Base-by-base conservation (phyloP, 2,888 invertebrate genomes). In the Rapana venosa region DNA sequence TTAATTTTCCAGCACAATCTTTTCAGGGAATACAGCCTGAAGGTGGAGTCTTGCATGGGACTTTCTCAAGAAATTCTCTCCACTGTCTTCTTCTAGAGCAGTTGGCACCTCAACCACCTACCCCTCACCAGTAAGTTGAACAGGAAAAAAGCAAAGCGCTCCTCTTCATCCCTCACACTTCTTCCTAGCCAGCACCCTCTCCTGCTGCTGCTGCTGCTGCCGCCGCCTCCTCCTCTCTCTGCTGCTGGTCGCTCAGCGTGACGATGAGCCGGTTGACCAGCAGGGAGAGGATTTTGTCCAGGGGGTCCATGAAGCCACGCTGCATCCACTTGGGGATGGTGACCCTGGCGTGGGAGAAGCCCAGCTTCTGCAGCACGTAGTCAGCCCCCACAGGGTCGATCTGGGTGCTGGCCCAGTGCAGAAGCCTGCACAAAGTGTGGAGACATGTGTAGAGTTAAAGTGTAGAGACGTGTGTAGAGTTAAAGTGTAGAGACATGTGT, bases 241-340 rank as follows among this genome's bases (percentile, higher is more conserved):
- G 87, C 84, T 91, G 92, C 70, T 91, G 91, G 56, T 92, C 92
- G 66, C 91, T 88, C 56, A 95, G 92, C 0, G 93, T 91, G 26
- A 93, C 87, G 47, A 95, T 94, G n/a, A 96, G 93, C 86, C 93
- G 94, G 89, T 95, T 94, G 32, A 96, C 95, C 1, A 96, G 93
- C 88, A 96, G 91, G 13, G 96, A 95, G 13, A 96, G 92, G 30
- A 99, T 97, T 96, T 98, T 98, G 97, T 99, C 99, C 89, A 99
- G 97, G 0, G 99, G 99, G 97, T 99, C 99, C 97, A 99, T 98
- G 94, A 99, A 98, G 26, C 99, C 99, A 90, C 99, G 97, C 96
- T 99, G 99, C 97, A 99, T 97, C 99, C 99, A 99, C 97, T 99
- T 99, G 90, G 99, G 99, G 95, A 99, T 99, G 90, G 99, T 99